Evolutionary conservation across 2,113 vertebrate species (phyloP).

Genomic region (Alethe diademata): DNA sequence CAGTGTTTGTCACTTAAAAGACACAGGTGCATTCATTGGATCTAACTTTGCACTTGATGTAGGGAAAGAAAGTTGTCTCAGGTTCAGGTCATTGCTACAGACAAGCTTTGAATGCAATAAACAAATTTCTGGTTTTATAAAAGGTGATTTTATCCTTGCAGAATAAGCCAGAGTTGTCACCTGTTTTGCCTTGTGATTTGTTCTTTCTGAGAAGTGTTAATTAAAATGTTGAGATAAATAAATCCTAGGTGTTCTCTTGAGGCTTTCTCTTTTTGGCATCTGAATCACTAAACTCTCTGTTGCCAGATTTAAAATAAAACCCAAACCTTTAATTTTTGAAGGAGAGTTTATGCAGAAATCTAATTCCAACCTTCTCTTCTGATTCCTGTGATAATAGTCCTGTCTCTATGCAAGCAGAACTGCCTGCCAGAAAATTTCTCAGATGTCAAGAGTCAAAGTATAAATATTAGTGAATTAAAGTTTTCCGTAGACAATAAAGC

Average conservation of each 20-base stretch:
- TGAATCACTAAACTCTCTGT: neutral
- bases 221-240: constrained; percentile 27
- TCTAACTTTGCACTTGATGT: neutral
- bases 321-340: neutral
- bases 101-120: neutral
- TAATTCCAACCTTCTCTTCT: constrained; percentile 11
- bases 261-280: neutral
- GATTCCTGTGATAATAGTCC: constrained; percentile 10
- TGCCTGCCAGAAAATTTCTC: constrained; percentile 11
- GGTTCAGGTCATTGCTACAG: neutral
- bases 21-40: neutral
- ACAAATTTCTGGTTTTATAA: neutral
- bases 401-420: neutral
- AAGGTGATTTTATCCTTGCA: neutral
- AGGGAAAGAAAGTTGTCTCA: neutral
- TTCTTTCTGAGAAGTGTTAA: neutral
- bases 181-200: constrained; percentile 2
- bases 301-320: constrained; percentile 1
- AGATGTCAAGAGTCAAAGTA: neutral
- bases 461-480: constrained; percentile 1
- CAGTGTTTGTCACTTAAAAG: neutral
- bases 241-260: neutral
- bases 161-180: neutral
- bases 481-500: neutral
- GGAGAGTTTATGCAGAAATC: neutral